Base-by-base conservation (phyloP, 2,113 vertebrate genomes). In the Larimichthys polyactis region DNA sequence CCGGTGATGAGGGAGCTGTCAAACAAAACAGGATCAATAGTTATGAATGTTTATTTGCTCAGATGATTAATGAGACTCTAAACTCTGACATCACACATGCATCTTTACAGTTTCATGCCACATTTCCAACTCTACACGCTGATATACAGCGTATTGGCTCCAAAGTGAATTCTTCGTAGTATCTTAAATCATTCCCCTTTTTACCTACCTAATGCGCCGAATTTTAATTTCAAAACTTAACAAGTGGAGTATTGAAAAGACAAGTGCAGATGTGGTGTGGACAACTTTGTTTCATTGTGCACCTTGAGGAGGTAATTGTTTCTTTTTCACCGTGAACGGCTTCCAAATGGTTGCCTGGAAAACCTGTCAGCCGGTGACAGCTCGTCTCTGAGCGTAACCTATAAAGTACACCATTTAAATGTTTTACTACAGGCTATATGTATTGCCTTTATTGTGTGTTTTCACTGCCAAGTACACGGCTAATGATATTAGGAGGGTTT, bases 301-400 rank as follows among this genome's bases (percentile, higher is more conserved):
- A 58, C 36, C 11, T 40, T 73, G 17, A 79, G n/a, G 65, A 75
- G 22, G 22, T 63, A 22, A 73, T 62, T 68, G 48, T 69, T n/a
- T 29, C 36, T 48, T 40, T 73, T 55, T 68, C 24, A 17, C 12
- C 40, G 27, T n/a, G 12, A 81, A 66, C 43, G n/a, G 27, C 27
- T 73, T 83, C 20, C 60, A 71, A 60, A 48, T 68, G 60, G 46
- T 44, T 77, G 68, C 36, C 11, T 54, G 15, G 49, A 64, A 79
- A 75, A 24, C 9, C 62, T 69, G 66, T 60, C 62, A 67, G 40
- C 48, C n/a, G 8, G 15, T 73, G 49, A 68, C 78, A 70, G 62
- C 63, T 52, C 59, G 20, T 84, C 67, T 69, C 49, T 57, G 69
- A 10, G 46, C 76, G 48, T 70, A 62, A 75, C 36, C 51, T 48